A percentile compares a stretch with the other conserved stretches of the same genome.
Evolutionary conservation across 64 coral and sea anemone genomes (phyloP).

Genomic region (Porites australiensis): DNA sequence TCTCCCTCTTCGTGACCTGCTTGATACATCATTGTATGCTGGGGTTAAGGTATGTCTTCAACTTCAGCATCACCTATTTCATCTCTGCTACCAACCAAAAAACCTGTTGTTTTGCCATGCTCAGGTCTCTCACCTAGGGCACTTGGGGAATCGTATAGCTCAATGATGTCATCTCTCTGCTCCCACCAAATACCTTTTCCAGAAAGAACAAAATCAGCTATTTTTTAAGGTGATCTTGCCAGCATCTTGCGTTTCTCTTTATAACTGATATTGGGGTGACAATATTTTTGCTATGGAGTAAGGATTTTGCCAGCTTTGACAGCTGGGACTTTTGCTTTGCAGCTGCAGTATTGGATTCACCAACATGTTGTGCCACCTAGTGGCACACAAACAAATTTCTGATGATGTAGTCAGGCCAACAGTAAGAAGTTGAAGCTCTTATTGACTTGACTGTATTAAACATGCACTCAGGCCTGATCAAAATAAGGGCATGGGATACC

Average conservation of each 20-base stretch:
- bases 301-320: neutral
- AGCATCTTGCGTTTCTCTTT: neutral
- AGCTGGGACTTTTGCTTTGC: constrained; percentile 7
- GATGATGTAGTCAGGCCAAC: constrained; percentile 55
- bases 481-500: constrained; percentile 35
- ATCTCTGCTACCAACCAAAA: too few species aligned
- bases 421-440: constrained; percentile 47
- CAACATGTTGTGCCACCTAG: constrained; percentile 29
- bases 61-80: too few species aligned
- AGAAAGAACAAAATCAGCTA: constrained; percentile 69
- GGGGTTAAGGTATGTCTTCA: too few species aligned
- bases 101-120: too few species aligned
- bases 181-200: constrained; percentile 55
- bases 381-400: constrained; percentile 55
- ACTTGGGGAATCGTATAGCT: constrained; percentile 27
- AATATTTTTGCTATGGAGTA: constrained; percentile 14
- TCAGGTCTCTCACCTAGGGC: neutral
- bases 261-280: constrained; percentile 6
- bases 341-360: neutral
- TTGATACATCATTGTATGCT: too few species aligned
- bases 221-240: constrained; percentile 68
- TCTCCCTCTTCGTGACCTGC: too few species aligned
- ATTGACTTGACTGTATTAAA: constrained; percentile 73
- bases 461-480: constrained; percentile 36
- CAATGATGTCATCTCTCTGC: constrained; percentile 41